Evolutionary conservation across 2,113 vertebrate genomes (phyloP).

Genomic region (Callospermophilus lateralis): DNA sequence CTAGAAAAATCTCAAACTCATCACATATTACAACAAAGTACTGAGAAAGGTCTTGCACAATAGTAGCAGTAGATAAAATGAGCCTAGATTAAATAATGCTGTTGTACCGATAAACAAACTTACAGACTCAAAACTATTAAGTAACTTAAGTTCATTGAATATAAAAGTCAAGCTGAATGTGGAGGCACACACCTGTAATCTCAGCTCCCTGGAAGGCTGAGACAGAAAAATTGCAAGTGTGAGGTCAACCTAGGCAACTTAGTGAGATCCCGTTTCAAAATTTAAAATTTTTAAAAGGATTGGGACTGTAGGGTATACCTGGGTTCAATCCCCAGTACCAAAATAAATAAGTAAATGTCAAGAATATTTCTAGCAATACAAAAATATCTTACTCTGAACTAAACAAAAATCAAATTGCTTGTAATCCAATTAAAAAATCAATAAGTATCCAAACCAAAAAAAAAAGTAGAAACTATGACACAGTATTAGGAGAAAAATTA

Average conservation of each 20-base stretch:
- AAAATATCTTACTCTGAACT: not conserved
- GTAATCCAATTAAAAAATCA: not conserved
- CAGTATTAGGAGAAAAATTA: slow-evolving; percentile 8
- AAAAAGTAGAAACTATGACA: not conserved
- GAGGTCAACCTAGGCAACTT: too few relatives aligned
- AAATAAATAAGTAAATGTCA: not conserved
- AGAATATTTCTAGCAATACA: slow-evolving; percentile 26
- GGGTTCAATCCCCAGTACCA: too few relatives aligned
- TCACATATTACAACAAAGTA: not conserved
- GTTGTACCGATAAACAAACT: not conserved
- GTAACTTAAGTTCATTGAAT: slow-evolving; percentile 2
- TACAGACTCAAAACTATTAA: not conserved
- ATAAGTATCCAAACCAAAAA: not conserved
- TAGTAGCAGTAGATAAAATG: not conserved
- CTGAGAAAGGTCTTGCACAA: not conserved
- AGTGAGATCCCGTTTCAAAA: too few relatives aligned
- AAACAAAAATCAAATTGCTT: not conserved
- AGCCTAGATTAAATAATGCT: not conserved
- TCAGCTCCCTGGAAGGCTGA: too few relatives aligned
- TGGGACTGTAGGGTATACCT: too few relatives aligned
- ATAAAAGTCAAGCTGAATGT: not conserved
- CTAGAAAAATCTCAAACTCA: not conserved
- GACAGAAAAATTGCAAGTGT: too few relatives aligned
- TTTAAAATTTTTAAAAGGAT: too few relatives aligned
- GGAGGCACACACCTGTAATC: too few relatives aligned